These are phyloP conservation scores for Sycobia sp. DNA, from an alignment of 1,140 invertebrate species.

Conservation along the genomic window DNA sequence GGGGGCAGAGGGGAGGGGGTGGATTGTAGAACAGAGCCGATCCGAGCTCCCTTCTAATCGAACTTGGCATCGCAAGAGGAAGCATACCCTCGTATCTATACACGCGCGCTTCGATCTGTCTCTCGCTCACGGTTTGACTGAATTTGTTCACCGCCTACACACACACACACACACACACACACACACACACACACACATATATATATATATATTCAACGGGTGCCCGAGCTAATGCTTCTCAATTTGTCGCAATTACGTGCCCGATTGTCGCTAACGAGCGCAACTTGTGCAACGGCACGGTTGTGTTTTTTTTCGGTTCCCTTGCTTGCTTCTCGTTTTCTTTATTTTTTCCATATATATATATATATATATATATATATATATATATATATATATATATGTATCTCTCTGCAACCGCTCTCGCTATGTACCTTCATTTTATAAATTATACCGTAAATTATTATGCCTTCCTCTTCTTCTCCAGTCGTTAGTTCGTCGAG, in stretches of 20 bases:
- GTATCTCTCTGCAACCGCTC: no score
- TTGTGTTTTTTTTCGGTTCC: no score
- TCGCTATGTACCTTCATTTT: no score
- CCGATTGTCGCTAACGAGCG: conserved; percentile 22
- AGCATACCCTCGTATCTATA: background rate
- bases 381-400: no score
- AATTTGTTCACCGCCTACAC: conserved; percentile 13
- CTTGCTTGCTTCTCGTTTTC: no score
- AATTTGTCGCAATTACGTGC: conserved; percentile 32
- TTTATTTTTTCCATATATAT: background rate
- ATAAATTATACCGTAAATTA: no score
- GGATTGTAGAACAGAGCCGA: conserved; percentile 10
- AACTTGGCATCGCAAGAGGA: conserved; percentile 13
- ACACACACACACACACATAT: no score
- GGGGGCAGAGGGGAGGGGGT: background rate
- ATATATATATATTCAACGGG: no score
- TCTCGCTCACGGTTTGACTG: background rate
- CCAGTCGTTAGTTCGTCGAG: no score
- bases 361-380: no score
- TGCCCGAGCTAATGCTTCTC: conserved; percentile 28
- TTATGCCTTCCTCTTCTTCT: no score
- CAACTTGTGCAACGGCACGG: background rate
- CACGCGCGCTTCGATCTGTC: background rate
- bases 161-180: no score
- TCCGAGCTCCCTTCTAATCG: conserved; percentile 23